These are phyloP conservation scores for Orcinus orca DNA, from an alignment of 2,113 vertebrate species.

Conservation along the genomic window DNA sequence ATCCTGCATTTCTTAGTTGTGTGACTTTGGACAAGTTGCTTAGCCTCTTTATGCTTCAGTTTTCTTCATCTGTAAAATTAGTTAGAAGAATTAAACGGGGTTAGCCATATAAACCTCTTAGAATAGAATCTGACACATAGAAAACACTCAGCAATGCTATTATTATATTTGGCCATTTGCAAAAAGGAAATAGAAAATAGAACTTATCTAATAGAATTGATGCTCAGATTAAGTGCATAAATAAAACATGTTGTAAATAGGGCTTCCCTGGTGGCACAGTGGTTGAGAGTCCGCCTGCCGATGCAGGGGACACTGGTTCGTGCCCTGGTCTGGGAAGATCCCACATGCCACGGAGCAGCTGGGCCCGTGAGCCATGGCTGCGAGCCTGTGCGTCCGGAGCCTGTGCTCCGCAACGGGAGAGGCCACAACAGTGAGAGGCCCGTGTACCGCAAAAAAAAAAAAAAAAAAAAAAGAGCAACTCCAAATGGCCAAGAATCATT, in stretches of 20 bases:
- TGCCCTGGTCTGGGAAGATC: too few species aligned
- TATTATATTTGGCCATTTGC: neutral
- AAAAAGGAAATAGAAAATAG: constrained; percentile 22
- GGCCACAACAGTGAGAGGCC: too few species aligned
- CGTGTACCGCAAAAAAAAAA: too few species aligned
- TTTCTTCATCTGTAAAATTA: constrained; percentile 32
- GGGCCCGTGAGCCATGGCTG: too few species aligned
- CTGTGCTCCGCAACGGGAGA: too few species aligned
- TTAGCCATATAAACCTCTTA: neutral
- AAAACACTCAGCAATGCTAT: neutral
- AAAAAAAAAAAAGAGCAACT: neutral
- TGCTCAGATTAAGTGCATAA: neutral
- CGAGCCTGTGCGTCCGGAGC: too few species aligned
- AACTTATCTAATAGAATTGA: neutral
- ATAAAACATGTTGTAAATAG: neutral
- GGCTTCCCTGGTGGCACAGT: too few species aligned
- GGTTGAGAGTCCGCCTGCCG: too few species aligned
- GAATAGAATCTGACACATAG: neutral
- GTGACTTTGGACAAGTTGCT: constrained; percentile 24
- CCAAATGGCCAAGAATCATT: neutral
- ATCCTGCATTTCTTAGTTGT: neutral
- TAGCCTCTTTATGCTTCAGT: constrained; percentile 11
- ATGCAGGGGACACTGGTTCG: too few species aligned
- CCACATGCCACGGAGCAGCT: too few species aligned
- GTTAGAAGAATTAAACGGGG: constrained; percentile 32